These are phyloP conservation scores for Raja brachyura DNA, from an alignment of 2,113 vertebrate species.

Conservation along the genomic window DNA sequence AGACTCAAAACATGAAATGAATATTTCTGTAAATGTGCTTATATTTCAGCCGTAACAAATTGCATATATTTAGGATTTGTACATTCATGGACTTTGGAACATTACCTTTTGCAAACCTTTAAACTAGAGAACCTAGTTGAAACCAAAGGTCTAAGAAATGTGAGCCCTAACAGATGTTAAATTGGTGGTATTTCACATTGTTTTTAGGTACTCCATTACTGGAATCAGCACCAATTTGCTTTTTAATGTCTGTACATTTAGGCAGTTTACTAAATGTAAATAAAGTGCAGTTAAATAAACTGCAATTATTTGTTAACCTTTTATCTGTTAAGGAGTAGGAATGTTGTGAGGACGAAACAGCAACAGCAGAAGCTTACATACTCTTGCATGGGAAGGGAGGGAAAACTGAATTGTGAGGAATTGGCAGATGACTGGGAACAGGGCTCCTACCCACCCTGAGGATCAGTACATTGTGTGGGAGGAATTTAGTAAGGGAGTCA, in stretches of 20 bases:
- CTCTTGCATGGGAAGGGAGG: conserved; percentile 4
- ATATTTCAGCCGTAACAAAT: neutral
- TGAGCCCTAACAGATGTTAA: neutral
- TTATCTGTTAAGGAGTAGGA: neutral
- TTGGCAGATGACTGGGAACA: neutral
- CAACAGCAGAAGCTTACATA: neutral
- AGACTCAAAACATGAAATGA: neutral
- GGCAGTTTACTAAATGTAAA: neutral
- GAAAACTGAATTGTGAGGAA: neutral
- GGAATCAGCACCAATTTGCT: neutral
- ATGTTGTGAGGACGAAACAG: neutral
- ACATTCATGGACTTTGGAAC: neutral
- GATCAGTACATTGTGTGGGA: neutral
- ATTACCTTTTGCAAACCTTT: neutral
- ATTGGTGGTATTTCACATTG: neutral
- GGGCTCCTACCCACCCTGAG: neutral
- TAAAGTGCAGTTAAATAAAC: neutral
- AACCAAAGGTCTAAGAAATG: neutral
- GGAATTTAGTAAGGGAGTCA: conserved; percentile 20
- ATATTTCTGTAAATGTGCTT: neutral
- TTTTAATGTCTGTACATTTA: neutral
- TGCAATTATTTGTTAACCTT: neutral
- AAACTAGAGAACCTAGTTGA: neutral
- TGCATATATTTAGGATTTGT: neutral
- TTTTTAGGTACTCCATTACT: neutral